Conservation (phyloP, 2,888 invertebrate genomes). For the Diarsia rubi region DNA sequence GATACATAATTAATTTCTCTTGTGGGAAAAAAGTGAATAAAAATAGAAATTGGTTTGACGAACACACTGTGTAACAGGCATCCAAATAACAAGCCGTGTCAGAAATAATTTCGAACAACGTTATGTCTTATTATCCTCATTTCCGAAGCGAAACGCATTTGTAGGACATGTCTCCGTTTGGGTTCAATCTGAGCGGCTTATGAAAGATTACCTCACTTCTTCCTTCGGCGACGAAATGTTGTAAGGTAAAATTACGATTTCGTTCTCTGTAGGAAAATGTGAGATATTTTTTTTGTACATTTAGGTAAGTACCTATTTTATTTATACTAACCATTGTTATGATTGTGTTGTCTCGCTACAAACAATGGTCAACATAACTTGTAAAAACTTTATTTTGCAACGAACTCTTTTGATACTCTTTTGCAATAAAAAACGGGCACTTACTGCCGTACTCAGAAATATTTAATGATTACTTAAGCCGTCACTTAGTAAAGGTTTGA, state of each 20-base stretch:
- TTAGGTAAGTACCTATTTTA: too few relatives aligned
- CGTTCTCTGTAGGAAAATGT: neutral
- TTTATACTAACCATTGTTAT: too few relatives aligned
- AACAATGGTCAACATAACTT: too few relatives aligned
- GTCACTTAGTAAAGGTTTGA: too few relatives aligned
- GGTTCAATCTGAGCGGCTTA: neutral
- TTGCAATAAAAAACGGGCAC: too few relatives aligned
- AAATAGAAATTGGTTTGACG: neutral
- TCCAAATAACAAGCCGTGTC: slow-evolving; percentile 10
- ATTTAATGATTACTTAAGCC: too few relatives aligned
- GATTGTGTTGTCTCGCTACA: too few relatives aligned
- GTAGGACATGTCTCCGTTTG: neutral
- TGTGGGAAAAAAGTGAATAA: too few relatives aligned
- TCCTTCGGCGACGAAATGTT: neutral
- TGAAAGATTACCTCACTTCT: neutral
- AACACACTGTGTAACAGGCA: neutral
- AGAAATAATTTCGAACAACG: slow-evolving; percentile 16
- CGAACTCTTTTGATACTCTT: too few relatives aligned
- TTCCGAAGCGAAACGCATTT: slow-evolving; percentile 5
- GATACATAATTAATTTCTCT: neutral
- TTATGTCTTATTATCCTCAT: slow-evolving; percentile 11
- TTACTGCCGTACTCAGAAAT: too few relatives aligned
- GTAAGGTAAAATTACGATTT: neutral
- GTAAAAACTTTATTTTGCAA: too few relatives aligned
- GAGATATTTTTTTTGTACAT: too few relatives aligned